Conservation (phyloP, 2,797 vertebrate species). For the Lutra lutra region DNA sequence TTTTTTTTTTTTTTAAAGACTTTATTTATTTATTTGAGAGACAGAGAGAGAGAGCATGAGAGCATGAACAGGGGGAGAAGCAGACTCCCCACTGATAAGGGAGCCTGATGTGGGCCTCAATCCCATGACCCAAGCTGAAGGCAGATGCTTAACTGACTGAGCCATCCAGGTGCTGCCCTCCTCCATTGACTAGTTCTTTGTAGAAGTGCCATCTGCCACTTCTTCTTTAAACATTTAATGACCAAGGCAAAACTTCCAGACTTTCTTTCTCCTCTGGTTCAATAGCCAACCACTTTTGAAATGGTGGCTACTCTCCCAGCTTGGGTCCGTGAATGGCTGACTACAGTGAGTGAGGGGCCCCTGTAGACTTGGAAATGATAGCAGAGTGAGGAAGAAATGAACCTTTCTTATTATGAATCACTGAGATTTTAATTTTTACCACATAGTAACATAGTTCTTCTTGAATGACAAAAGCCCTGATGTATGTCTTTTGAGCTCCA, state of each 20-base stretch:
- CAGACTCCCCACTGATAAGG: background rate
- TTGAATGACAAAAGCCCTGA: background rate
- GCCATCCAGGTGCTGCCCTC: background rate
- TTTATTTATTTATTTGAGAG: background rate
- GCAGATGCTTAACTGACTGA: background rate
- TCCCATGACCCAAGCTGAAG: background rate
- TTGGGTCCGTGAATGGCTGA: background rate
- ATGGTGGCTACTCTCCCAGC: background rate
- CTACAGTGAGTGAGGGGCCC: background rate
- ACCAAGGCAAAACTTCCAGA: background rate
- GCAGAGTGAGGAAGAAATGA: background rate
- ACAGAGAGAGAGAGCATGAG: background rate
- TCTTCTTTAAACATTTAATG: background rate
- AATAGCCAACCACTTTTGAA: background rate
- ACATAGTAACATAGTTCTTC: background rate
- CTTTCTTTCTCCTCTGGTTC: background rate
- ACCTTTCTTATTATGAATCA: background rate
- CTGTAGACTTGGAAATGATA: background rate
- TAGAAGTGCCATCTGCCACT: background rate
- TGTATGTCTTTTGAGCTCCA: background rate
- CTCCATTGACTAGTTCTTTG: background rate
- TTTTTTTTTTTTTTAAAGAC: background rate
- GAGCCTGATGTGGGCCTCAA: background rate
- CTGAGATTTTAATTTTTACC: background rate
- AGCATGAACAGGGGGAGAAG: background rate